Base-by-base conservation (phyloP, 2,113 vertebrate species). In the Pipra filicauda region DNA sequence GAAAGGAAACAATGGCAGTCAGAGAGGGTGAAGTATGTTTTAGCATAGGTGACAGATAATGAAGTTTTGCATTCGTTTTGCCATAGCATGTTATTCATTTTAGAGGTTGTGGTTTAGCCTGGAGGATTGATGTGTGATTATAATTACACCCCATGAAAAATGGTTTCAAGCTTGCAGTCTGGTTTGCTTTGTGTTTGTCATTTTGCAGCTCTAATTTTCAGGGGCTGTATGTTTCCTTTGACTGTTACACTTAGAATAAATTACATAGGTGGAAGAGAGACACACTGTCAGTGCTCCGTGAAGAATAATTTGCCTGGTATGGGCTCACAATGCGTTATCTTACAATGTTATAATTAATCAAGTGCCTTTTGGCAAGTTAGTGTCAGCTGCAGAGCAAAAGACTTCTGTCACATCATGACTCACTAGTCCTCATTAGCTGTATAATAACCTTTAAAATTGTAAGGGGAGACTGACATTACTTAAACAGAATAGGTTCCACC, bases 211-310 rank as follows among this genome's bases (percentile, higher is more conserved):
- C 82, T 90, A 93, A 93, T 93, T 96, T 94, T 82, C 39, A 6
- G 43, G 46, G 51, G 7, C 48, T 83, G 30, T 91, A 49, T 76
- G 49, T 79, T 96, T 93, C 85, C 74, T 90, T 33, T 88, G 74
- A 71, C 67, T 94, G 37, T 71, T 91, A 74, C 51, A 83, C 51
- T 93, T 89, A 48, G 21, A 81, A 85, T 91, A 93, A 96, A 96
- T 95, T 96, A 80, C 67, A 88, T 73, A 96, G 93, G 91, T 96
- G 78, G 82, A 91, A 96, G 54, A 80, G 51, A 85, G 66, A 88
- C 49, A 64, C 8, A 7, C 67, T 93, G 91, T 79, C 93, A 91
- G 37, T 79, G 77, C 81, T 88, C 54, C 3, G 0, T 91, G 89
- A 96, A 91, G 93, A 96, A 81, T 91, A 96, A 96, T 96, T 96